Evolutionary conservation across 2,113 vertebrate species (phyloP).

Genomic region (Mixornis gularis): DNA sequence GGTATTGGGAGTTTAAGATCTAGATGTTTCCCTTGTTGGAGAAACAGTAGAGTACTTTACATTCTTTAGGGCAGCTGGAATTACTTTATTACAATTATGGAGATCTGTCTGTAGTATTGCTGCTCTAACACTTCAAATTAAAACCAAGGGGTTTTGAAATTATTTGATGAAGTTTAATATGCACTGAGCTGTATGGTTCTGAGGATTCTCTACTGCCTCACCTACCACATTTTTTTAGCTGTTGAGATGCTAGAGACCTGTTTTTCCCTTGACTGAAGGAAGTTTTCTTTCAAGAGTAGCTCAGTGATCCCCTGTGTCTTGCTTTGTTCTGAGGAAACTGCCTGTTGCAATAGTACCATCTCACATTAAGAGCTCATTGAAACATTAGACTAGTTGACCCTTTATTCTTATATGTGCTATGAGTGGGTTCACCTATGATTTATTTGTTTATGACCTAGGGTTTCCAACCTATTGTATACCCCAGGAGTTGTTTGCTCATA

Average conservation of each 20-base stretch:
- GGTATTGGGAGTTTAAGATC: not conserved
- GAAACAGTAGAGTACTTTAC: not conserved
- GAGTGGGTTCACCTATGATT: not conserved
- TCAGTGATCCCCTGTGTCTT: not conserved
- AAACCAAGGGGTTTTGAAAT: not conserved
- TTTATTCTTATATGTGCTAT: not conserved
- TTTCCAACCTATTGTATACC: not conserved
- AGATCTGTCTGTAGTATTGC: not conserved
- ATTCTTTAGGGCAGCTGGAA: not conserved
- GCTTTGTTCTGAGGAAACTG: not conserved
- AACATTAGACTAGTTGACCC: not conserved
- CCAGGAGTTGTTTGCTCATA: not conserved
- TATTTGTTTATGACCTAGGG: not conserved
- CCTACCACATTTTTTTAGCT: not conserved
- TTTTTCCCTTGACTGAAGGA: not conserved
- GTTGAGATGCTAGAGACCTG: not conserved
- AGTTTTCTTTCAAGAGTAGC: not conserved
- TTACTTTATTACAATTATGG: not conserved
- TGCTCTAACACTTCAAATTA: not conserved
- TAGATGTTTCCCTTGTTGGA: not conserved
- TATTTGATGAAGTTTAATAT: not conserved
- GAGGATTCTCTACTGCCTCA: not conserved
- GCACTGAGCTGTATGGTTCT: not conserved
- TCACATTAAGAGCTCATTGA: not conserved
- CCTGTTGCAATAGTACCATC: not conserved